Evolutionary conservation across 2,797 vertebrate genomes (phyloP).

Genomic region (Sebastes dallii): DNA sequence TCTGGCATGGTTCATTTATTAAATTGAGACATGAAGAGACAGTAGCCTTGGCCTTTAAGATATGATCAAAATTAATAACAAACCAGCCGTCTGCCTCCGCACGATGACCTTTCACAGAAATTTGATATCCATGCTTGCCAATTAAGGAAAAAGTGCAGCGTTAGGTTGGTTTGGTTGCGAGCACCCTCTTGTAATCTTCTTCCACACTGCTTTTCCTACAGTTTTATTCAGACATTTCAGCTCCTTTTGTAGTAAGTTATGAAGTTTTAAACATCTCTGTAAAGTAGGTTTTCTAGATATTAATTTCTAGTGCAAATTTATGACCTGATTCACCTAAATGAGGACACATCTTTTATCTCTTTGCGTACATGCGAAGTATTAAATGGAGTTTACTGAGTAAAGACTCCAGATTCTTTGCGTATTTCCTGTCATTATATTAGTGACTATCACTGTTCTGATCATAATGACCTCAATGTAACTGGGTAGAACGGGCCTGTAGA

Average conservation of each 20-base stretch:
- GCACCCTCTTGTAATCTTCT: background rate
- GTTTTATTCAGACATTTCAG: background rate
- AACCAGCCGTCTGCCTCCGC: constrained; percentile 16
- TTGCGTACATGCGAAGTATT: background rate
- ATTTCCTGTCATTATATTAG: background rate
- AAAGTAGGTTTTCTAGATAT: background rate
- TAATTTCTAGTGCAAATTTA: background rate
- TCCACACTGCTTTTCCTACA: background rate
- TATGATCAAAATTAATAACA: constrained; percentile 18
- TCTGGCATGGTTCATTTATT: constrained; percentile 17
- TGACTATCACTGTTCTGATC: background rate
- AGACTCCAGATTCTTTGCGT: background rate
- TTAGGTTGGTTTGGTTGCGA: background rate
- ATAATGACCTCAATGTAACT: background rate
- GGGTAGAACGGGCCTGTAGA: background rate
- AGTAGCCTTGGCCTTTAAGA: constrained; percentile 10
- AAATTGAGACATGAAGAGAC: constrained; percentile 14
- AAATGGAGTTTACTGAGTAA: background rate
- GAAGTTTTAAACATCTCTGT: background rate
- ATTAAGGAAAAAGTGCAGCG: background rate
- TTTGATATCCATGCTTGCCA: constrained; percentile 1
- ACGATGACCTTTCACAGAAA: constrained; percentile 1
- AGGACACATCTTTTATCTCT: background rate
- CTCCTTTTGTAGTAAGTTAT: background rate
- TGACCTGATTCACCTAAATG: background rate